A percentile compares a stretch with the other conserved stretches of the same genome.
Conservation (phyloP, 2,113 vertebrate genomes). For the Heliornis fulica region DNA sequence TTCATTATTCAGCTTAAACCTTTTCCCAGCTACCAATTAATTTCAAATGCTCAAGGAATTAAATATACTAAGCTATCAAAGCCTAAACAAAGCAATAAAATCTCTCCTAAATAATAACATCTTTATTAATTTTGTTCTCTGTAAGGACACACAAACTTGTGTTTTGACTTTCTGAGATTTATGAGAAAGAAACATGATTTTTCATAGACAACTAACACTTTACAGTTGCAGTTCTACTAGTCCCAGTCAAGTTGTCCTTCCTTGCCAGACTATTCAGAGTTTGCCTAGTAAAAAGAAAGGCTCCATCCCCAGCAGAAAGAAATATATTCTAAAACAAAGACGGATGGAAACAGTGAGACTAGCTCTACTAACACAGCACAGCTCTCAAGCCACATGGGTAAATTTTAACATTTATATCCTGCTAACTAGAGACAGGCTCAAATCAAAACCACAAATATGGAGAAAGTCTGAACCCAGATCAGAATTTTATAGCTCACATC, state of each 20-base stretch:
- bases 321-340: background rate
- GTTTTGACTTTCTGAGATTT: background rate
- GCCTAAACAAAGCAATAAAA: background rate
- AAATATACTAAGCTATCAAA: background rate
- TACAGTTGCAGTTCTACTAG: background rate
- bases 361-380: background rate
- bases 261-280: background rate
- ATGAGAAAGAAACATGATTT: background rate
- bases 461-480: conserved; percentile 13
- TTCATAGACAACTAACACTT: background rate
- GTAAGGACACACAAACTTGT: background rate
- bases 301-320: background rate
- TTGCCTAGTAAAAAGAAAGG: background rate
- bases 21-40: background rate
- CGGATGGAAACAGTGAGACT: background rate
- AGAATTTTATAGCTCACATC: background rate
- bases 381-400: background rate
- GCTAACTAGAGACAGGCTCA: conserved; percentile 31
- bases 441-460: conserved; percentile 41
- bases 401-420: conserved; percentile 3
- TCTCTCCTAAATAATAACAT: background rate
- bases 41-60: background rate
- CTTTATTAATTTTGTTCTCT: background rate
- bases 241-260: background rate
- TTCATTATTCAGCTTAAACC: background rate